These are phyloP conservation scores for Lordiphosa fenestrarum DNA, from an alignment of 2,888 invertebrate species.

Conservation along the genomic window DNA sequence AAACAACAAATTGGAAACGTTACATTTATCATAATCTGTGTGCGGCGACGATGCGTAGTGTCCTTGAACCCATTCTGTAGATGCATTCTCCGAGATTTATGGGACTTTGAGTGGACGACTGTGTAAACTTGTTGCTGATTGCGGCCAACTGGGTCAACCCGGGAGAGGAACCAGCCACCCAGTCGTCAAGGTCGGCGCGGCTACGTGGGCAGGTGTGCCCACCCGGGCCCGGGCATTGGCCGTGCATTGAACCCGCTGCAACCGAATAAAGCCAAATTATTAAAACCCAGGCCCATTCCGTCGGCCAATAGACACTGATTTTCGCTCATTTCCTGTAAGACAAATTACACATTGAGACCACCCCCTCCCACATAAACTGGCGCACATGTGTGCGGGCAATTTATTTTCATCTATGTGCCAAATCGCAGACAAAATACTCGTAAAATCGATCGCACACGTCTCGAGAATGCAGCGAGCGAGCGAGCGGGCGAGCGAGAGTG, in stretches of 20 bases:
- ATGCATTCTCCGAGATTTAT: conserved; percentile 32
- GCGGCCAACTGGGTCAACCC: conserved; percentile 28
- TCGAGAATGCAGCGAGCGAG: conserved; percentile 1
- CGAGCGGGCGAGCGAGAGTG: neutral
- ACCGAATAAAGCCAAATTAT: conserved; percentile 15
- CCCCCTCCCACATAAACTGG: conserved; percentile 51
- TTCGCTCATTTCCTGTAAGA: conserved; percentile 64
- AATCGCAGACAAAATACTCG: conserved; percentile 68
- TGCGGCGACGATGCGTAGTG: conserved; percentile 31
- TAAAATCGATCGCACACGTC: conserved; percentile 52
- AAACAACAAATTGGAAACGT: conserved; percentile 23
- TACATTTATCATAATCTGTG: conserved; percentile 1
- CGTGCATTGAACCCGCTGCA: conserved; percentile 61
- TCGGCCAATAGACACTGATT: conserved; percentile 53
- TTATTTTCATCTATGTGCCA: conserved; percentile 69
- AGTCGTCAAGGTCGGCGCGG: conserved; percentile 47
- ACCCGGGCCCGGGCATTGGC: neutral
- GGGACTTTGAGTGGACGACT: conserved; percentile 13
- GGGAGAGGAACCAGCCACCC: conserved; percentile 9
- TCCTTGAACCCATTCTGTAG: conserved; percentile 62
- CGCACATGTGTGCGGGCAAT: conserved; percentile 72
- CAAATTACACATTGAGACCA: conserved; percentile 30
- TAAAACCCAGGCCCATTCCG: conserved; percentile 10
- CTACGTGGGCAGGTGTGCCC: too few relatives aligned
- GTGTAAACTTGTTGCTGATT: conserved; percentile 52